Evolutionary conservation across 2,888 invertebrate species (phyloP), one percentile per base, ranked within the genome.

Genomic region (Drosophila pseudotalamancana): DNA sequence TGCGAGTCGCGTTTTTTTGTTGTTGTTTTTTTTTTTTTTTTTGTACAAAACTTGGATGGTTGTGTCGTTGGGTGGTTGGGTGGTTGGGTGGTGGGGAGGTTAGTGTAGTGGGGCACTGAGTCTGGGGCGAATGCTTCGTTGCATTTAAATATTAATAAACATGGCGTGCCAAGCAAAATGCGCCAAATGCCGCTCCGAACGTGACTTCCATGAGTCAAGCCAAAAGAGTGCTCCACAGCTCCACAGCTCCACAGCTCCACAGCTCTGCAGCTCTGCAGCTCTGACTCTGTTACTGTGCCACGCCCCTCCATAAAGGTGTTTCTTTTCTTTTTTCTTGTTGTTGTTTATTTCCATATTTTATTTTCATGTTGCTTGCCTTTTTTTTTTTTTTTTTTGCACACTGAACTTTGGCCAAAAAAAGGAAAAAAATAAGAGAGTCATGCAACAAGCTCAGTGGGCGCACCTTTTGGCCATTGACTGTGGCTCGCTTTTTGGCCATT

Each of bases 131-230:
- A 85, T 82, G 81, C 55, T 87, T 82, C 87, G 86, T 82, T 85
- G 85, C 87, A 87, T 87, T 84, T 84, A 87, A 87, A 87, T 84
- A 87, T 84, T 84, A 84, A 87, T 85, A 84, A 87, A 85, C 87
- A 85, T 87, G 78, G 79, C 83, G 85, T 87, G 83, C 72, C 87
- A 71, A 67, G 72, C 87, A 69, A 73, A 84, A 76, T 76, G 83
- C 77, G 65, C 65, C 80, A 72, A 84, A 74, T 84, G 78, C 76
- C 69, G 57, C 50, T 62, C 35, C 39, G 51, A 53, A 82, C 81
- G 81, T 82, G 81, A 82, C 81, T 82, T 74, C 63, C 84, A 82
- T 86, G 81, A 82, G 81, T 82, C 81, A 83, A 77, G 62, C 50
- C 37, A 27, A 57, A 43, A 50, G 56, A 53, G 63, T 45, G 70